phyloP scores from a whole-genome alignment of 2,888 invertebrate genomes.

The Chrysomela aeneicollis region DNA sequence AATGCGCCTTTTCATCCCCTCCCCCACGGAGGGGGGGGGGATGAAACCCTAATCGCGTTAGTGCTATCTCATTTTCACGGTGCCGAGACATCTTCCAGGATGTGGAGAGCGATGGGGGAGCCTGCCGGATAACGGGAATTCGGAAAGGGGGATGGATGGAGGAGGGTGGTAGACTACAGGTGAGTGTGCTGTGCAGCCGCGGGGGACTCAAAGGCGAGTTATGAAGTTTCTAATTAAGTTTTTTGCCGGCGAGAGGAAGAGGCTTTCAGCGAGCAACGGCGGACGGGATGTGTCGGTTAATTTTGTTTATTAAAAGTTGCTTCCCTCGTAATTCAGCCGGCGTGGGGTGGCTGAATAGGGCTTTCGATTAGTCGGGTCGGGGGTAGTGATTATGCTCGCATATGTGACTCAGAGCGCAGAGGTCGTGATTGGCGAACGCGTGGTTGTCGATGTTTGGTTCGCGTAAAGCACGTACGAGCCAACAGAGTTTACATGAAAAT shows the following conservation, averaged over 20 bases:
- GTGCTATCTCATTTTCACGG: constrained; percentile 55
- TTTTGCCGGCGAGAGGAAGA: constrained; percentile 19
- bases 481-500: too few species aligned
- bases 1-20: constrained; percentile 14
- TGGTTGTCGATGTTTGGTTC: background rate
- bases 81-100: constrained; percentile 27
- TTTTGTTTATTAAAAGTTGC: constrained; percentile 24
- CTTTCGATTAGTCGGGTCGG: background rate
- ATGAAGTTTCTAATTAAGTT: constrained; percentile 38
- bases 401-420: background rate
- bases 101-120: constrained; percentile 34
- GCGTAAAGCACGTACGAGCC: too few species aligned
- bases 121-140: constrained; percentile 21
- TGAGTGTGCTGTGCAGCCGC: constrained; percentile 33
- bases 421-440: background rate
- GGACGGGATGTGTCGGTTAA: constrained; percentile 12
- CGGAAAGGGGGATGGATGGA: constrained; percentile 29
- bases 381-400: background rate
- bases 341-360: background rate
- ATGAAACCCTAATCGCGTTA: constrained; percentile 54
- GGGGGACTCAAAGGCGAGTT: constrained; percentile 24
- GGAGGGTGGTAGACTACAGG: constrained; percentile 35
- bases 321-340: constrained; percentile 14
- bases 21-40: too few species aligned
- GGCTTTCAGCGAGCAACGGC: constrained; percentile 15